These are phyloP conservation scores for Lagopus leucura DNA, from an alignment of 2,113 vertebrate genomes.

Conservation along the genomic window DNA sequence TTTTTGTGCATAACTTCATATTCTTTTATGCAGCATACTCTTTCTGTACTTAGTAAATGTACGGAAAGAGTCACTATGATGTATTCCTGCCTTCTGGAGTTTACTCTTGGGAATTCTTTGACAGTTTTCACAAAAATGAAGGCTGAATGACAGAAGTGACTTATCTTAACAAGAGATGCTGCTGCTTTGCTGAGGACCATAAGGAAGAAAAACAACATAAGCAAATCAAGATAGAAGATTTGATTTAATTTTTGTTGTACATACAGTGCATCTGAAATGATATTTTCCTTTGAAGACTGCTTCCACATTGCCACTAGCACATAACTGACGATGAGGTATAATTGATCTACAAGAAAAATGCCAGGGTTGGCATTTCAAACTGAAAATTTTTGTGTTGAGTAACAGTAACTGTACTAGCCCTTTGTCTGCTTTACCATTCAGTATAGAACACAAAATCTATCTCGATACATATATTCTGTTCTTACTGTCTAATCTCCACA, in stretches of 20 bases:
- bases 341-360: conserved; percentile 10
- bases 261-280: neutral
- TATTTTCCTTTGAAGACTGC: conserved; percentile 26
- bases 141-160: neutral
- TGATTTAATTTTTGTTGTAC: neutral
- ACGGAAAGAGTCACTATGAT: neutral
- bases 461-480: neutral
- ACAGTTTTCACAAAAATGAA: neutral
- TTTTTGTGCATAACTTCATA: accelerated
- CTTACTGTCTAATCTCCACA: neutral
- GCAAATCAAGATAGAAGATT: neutral
- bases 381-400: neutral
- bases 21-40: neutral
- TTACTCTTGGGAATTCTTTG: neutral
- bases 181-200: neutral
- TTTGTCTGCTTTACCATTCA: neutral
- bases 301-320: neutral
- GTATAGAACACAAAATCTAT: neutral
- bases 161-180: neutral
- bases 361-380: conserved; percentile 14
- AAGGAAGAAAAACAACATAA: neutral
- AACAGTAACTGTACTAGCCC: neutral
- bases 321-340: neutral
- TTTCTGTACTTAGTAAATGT: neutral
- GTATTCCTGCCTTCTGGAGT: neutral